Evolutionary conservation across 2,113 vertebrate species (phyloP).

Genomic region (Ornithorhynchus anatinus): DNA sequence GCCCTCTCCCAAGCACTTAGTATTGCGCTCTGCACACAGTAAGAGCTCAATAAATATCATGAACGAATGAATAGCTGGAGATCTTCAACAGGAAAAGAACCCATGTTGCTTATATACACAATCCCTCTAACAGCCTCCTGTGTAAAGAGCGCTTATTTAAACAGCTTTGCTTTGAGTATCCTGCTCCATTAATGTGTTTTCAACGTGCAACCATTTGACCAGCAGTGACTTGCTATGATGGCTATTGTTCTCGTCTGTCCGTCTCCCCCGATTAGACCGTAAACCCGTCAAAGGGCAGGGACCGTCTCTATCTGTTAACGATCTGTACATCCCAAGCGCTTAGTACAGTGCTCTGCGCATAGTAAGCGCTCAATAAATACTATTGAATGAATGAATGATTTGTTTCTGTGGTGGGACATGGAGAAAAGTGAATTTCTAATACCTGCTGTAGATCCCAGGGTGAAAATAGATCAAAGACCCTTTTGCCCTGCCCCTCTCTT

Average conservation of each 20-base stretch:
- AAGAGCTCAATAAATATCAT: no score
- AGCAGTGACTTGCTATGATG: background rate
- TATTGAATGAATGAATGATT: no score
- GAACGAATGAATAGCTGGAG: no score
- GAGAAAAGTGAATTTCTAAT: conserved; percentile 20
- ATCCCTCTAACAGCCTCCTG: background rate
- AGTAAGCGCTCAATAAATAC: no score
- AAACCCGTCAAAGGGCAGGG: no score
- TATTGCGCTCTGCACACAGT: no score
- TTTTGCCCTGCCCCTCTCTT: background rate
- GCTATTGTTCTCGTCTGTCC: no score
- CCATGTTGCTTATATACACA: background rate
- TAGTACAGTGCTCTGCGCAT: no score
- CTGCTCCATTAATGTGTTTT: background rate
- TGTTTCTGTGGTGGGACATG: background rate
- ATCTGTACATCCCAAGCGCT: no score
- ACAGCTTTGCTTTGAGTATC: background rate
- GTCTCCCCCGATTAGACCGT: no score
- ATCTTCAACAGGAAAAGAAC: conserved; percentile 9
- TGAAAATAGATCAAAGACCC: conserved; percentile 16
- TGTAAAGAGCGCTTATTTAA: background rate
- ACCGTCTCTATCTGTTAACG: no score
- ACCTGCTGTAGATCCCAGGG: conserved; percentile 1
- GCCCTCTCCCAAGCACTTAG: no score
- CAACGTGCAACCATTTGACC: background rate